Evolutionary conservation across 2,797 vertebrate species (phyloP), one percentile per base, ranked within the genome.

Genomic region (Poecilia velifera): DNA sequence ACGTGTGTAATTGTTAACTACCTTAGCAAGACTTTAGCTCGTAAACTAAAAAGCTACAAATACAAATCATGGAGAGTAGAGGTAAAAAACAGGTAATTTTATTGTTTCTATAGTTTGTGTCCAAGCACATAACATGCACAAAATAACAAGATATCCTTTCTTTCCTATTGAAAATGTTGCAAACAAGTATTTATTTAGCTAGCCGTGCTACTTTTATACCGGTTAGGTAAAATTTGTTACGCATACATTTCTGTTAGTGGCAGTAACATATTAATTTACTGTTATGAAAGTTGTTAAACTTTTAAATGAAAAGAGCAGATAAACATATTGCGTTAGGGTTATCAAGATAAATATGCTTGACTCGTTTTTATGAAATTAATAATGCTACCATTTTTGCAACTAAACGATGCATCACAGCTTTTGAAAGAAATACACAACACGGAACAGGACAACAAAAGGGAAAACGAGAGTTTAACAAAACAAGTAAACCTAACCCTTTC

Each of bases 1-100:
- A 10, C 0, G 0, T 34, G 28, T 72, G 13, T 22, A 62, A 34
- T 62, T 62, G 31, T 43, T 16, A 28, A 18, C 41, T 10, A 18
- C 28, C 2, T 0, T 1, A 45, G 10, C 2, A 9, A 20, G 25
- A 9, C 25, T 45, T 46, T 18, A n/a, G 22, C 68, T 71, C 22
- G 68, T 13, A 28, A 45, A 71, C 25, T 14, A 39, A 71, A 71
- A 71, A 71, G 68, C 66, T 70, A 43, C 41, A 70, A 70, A 70
- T 3, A 13, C 20, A 25, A 70, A 70, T 22, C 39, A 70, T 43
- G 4, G 4, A 43, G 41, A 1, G 66, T 12, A 0, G 36, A 6
- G 20, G 22, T 2, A 4, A 43, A 70, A 43, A 25, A 43, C 22
- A 25, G 10, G 22, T 43, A 16, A 41, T 43, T 36, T 20, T 20